phyloP scores from a whole-genome alignment of 2,797 vertebrate genomes.

The Anguilla obscura region DNA sequence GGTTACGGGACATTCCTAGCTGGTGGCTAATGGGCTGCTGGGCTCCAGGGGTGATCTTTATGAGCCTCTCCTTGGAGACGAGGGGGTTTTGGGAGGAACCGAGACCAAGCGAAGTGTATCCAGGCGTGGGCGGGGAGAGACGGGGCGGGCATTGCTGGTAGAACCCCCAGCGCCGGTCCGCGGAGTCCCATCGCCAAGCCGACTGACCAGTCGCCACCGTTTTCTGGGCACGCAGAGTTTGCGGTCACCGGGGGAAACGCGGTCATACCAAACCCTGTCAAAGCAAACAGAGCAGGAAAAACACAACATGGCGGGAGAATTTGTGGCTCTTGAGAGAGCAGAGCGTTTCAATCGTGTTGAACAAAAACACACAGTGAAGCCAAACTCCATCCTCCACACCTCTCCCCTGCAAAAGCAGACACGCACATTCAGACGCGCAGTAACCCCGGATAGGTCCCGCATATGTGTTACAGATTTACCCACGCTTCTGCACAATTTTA shows the following conservation, averaged over 20 bases:
- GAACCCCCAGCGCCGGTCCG: not conserved
- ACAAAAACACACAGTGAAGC: slow-evolving; percentile 13
- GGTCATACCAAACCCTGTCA: not conserved
- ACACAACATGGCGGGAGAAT: not conserved
- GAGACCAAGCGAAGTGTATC: slow-evolving; percentile 8
- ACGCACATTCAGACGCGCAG: not conserved
- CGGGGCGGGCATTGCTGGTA: not conserved
- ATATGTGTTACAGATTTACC: slow-evolving; percentile 16
- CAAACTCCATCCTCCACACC: not conserved
- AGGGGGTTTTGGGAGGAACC: not conserved
- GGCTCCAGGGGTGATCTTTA: slow-evolving; percentile 15
- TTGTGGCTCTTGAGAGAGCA: slow-evolving; percentile 17
- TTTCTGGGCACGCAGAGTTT: not conserved
- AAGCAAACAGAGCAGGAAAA: slow-evolving; percentile 1
- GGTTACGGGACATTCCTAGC: slow-evolving; percentile 8
- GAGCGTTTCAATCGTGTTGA: slow-evolving; percentile 11
- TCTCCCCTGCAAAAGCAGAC: not conserved
- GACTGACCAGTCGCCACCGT: not conserved
- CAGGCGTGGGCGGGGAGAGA: not conserved
- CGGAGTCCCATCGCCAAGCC: not conserved
- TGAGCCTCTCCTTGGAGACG: not conserved
- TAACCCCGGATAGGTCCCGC: not conserved
- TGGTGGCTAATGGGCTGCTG: slow-evolving; percentile 23
- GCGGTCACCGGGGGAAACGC: not conserved
- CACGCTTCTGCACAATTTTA: not conserved